Percentiles rank a stretch among this genome's conserved stretches.
Conservation (phyloP, 2,113 vertebrate genomes). For the Lasiurus cinereus region DNA sequence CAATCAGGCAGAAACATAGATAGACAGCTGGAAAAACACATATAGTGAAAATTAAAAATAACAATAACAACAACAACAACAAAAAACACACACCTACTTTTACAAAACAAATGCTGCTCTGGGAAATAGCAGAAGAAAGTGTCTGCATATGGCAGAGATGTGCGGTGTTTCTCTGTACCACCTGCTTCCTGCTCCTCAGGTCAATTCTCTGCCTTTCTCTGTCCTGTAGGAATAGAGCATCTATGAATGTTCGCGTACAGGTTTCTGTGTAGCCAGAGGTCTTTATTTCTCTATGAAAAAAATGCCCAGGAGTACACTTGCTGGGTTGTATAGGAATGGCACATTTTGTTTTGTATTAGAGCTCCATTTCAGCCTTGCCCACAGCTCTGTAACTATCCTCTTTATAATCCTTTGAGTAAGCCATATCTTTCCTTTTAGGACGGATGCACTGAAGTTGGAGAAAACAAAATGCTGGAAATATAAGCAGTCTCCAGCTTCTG, state of each 20-base stretch:
- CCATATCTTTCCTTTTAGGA: neutral
- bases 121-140: neutral
- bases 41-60: neutral
- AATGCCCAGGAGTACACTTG: neutral
- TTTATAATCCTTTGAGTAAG: neutral
- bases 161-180: neutral
- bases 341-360: neutral
- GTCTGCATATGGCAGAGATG: neutral
- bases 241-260: neutral
- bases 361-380: neutral
- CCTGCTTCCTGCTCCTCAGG: neutral
- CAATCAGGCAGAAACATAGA: neutral
- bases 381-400: neutral
- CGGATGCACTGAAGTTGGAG: neutral
- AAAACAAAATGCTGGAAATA: constrained; percentile 1
- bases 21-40: neutral
- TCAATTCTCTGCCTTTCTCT: neutral
- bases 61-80: too few relatives aligned
- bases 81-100: neutral
- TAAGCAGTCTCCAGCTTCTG: constrained; percentile 10
- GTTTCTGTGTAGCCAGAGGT: neutral
- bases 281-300: constrained; percentile 33
- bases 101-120: neutral
- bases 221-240: neutral
- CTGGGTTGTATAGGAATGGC: neutral